phyloP scores from a whole-genome alignment of 2,113 vertebrate species.

The Vidua macroura region DNA sequence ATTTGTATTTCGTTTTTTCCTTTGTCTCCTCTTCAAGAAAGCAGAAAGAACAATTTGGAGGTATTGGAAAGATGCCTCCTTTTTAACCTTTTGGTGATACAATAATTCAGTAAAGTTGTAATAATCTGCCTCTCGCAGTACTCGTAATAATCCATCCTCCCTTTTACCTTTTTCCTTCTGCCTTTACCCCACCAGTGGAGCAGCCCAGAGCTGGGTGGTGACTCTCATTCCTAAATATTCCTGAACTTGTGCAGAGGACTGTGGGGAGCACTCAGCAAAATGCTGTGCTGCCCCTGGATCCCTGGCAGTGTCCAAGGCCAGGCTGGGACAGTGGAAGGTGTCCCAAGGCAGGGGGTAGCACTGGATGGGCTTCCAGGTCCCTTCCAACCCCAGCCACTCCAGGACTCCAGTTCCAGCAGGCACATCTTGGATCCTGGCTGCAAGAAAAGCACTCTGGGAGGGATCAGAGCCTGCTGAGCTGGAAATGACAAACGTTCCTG shows the following conservation, averaged over 20 bases:
- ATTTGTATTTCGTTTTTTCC: conserved; percentile 34
- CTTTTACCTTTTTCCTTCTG: not conserved
- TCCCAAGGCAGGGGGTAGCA: not conserved
- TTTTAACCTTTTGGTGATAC: not conserved
- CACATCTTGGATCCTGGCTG: not conserved
- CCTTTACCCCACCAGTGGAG: not conserved
- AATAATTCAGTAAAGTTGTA: not conserved
- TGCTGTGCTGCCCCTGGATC: not conserved
- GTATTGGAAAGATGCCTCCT: conserved; percentile 41
- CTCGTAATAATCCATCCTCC: not conserved
- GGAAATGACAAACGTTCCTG: not conserved
- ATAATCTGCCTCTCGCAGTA: not conserved
- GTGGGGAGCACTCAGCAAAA: not conserved
- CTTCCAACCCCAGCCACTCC: not conserved
- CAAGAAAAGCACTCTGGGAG: too few relatives aligned
- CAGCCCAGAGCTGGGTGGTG: not conserved
- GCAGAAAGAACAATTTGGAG: conserved; percentile 56
- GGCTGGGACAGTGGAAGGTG: not conserved
- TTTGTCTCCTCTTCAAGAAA: conserved; percentile 57
- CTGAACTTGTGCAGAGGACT: not conserved
- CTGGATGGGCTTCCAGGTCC: not conserved
- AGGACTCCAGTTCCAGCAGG: not conserved
- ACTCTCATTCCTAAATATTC: not conserved
- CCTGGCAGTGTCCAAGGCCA: not conserved
- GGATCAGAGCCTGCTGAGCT: not conserved